Evolutionary conservation across 2,797 vertebrate genomes (phyloP).

Genomic region (Cossypha niveicapilla): DNA sequence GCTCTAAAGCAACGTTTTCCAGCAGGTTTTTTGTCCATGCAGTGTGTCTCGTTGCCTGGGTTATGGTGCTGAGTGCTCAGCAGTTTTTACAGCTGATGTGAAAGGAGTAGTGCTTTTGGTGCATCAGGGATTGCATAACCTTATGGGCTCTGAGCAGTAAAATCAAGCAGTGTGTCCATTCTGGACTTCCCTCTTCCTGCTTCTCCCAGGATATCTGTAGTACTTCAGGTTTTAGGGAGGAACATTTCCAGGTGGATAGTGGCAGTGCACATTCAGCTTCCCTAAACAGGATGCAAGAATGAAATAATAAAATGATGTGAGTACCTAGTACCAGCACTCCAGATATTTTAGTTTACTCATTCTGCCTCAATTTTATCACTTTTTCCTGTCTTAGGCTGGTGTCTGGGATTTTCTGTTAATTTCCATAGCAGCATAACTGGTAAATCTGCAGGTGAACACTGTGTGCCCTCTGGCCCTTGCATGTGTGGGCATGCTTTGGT

Average conservation of each 20-base stretch:
- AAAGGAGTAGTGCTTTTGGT: neutral
- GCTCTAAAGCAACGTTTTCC: neutral
- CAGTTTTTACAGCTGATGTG: neutral
- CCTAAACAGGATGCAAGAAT: neutral
- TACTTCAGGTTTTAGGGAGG: neutral
- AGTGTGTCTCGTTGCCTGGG: neutral
- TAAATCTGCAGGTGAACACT: neutral
- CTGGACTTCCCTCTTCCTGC: neutral
- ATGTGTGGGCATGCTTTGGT: neutral
- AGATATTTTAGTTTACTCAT: neutral
- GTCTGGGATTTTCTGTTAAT: constrained; percentile 23
- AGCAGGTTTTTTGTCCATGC: neutral
- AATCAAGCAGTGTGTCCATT: neutral
- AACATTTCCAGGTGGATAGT: neutral
- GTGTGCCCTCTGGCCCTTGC: neutral
- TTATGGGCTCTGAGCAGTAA: neutral
- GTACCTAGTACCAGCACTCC: neutral
- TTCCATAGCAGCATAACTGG: neutral
- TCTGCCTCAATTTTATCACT: neutral
- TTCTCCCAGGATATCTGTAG: neutral
- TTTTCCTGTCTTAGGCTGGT: constrained; percentile 8
- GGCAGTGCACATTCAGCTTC: neutral
- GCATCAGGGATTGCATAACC: neutral
- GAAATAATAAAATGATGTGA: neutral
- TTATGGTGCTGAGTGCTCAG: neutral